Conservation (phyloP, 2,797 vertebrate genomes). For the Orestias chungarensis region DNA sequence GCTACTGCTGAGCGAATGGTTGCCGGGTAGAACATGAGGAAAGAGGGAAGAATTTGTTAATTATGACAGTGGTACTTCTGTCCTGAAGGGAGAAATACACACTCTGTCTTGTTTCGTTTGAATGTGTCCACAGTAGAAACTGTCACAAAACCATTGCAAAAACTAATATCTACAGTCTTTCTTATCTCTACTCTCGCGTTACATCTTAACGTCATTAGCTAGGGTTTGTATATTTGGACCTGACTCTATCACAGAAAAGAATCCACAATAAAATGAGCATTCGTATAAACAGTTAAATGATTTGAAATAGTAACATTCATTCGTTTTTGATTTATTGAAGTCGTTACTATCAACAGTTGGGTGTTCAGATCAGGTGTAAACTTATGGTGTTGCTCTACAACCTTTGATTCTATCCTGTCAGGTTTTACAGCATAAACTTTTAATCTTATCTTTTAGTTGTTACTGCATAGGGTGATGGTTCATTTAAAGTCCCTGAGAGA, state of each 20-base stretch:
- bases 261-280: neutral
- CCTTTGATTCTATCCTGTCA: neutral
- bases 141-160: neutral
- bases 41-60: constrained; percentile 81
- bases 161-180: neutral
- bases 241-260: neutral
- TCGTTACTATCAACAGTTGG: neutral
- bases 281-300: neutral
- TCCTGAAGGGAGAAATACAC: constrained; percentile 47
- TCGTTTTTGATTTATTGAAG: neutral
- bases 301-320: neutral
- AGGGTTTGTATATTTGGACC: neutral
- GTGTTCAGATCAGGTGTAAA: neutral
- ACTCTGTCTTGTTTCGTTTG: neutral
- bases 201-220: too few species aligned
- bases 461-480: neutral
- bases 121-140: neutral
- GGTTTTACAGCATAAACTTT: neutral
- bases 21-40: constrained; percentile 79
- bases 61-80: constrained; percentile 80
- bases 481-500: neutral
- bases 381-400: neutral
- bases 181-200: neutral
- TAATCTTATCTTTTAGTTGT: neutral
- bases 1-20: constrained; percentile 75